Evolutionary conservation across 2,113 vertebrate species (phyloP).

Genomic region (Gallinago media): DNA sequence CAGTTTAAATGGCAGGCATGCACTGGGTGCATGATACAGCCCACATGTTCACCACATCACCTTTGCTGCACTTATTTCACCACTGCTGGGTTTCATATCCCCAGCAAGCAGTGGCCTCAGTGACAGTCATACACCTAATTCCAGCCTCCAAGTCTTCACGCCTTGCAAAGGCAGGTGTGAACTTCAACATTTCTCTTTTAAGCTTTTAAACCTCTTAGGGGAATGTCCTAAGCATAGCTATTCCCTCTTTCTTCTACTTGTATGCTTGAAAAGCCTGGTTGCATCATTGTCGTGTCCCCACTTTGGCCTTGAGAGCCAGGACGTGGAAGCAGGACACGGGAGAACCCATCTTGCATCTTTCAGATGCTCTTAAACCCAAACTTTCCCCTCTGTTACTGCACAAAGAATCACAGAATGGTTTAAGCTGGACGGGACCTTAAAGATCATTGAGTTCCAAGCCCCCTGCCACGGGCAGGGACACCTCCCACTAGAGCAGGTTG

Average conservation of each 20-base stretch:
- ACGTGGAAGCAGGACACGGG: background rate
- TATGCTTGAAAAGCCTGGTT: background rate
- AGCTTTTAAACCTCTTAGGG: background rate
- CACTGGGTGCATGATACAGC: background rate
- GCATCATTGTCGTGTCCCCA: background rate
- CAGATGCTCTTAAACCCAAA: background rate
- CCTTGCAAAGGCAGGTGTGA: background rate
- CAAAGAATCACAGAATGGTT: background rate
- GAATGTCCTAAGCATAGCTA: background rate
- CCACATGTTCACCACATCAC: fast-evolving
- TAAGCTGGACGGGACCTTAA: background rate
- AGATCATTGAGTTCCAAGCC: background rate
- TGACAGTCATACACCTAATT: background rate
- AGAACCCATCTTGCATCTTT: background rate
- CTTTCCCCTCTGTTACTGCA: background rate
- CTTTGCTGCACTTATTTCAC: background rate
- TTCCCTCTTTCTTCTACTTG: background rate
- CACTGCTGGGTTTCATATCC: background rate
- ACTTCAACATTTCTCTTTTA: background rate
- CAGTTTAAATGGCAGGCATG: fast-evolving
- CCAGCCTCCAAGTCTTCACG: background rate
- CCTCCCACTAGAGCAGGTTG: background rate
- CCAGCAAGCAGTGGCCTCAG: background rate
- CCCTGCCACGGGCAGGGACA: background rate
- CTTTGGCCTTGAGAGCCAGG: background rate